Base-by-base conservation (phyloP, 2,888 invertebrate species). In the Cerceris rybyensis region DNA sequence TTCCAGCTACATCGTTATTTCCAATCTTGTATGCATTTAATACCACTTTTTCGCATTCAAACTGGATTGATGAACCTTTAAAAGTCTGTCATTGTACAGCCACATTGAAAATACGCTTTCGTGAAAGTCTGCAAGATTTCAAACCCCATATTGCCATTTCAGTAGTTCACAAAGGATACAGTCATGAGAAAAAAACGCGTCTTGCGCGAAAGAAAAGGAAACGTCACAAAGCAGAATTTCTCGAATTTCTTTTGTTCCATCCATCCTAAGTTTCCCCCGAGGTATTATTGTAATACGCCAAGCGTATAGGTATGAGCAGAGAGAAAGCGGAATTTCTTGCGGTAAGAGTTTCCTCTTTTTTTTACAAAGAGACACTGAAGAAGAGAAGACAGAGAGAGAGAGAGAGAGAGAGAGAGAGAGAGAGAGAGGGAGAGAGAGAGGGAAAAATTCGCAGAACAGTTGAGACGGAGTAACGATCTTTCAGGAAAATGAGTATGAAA, bases 281-380 rank as follows among this genome's bases (percentile, higher is more conserved):
- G 28, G 28, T 28, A 28, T 28, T 28, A 77, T 63, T 63, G 43
- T 78, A 77, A 77, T 78, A 64, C 59, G 60, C 64, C 59, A 28
- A 28, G 28, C 28, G 28, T 28, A 28, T 42, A 50, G 67, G 64
- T 59, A 66, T 61, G 58, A 39, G 43, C 50, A 63, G 64, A 76
- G 77, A 59, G 60, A 78, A 71, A 67, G 78, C 52, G 71, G 68
- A 71, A 77, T 71, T 77, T 17, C 50, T 61, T 49, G 41, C 42
- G 17, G 68, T 77, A 77, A 68, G 67, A 78, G 77, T 77, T 67
- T 60, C 71, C 64, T 46, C 17, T 67, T 28, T 28, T 28, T 28
- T 28, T 28, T 28, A 28, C 28, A 28, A 28, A 28, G 39, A 42
- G 11, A 6, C 46, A 74, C 67, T 63, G 67, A 70, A 67, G 59